Percentiles rank a stretch among this genome's conserved stretches.
These are phyloP conservation scores for Schlechtendalia chinensis DNA, from an alignment of 1,140 invertebrate species.

Conservation along the genomic window DNA sequence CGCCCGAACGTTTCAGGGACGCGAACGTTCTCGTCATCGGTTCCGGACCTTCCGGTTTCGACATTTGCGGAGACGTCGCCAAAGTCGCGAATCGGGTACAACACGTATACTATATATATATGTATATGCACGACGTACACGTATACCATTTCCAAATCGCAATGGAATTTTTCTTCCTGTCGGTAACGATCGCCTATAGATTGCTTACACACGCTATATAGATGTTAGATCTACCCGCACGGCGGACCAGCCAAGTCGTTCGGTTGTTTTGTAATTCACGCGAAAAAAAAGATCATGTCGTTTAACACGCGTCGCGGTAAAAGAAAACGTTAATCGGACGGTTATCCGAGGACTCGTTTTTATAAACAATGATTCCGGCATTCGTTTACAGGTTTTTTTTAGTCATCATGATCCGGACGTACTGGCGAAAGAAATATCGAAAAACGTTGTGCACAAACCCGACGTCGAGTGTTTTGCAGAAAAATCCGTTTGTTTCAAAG, in stretches of 20 bases:
- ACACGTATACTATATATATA: not conserved
- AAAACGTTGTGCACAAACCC: slow-evolving; percentile 19
- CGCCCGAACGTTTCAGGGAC: slow-evolving; percentile 60
- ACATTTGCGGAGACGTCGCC: slow-evolving; percentile 65
- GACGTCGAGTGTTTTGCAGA: not conserved
- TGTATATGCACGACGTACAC: too few species aligned
- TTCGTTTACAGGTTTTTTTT: slow-evolving; percentile 29
- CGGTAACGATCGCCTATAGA: too few species aligned
- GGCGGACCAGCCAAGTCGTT: too few species aligned
- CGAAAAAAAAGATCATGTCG: not conserved
- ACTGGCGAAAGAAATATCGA: slow-evolving; percentile 3
- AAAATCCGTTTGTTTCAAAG: not conserved
- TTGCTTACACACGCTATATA: too few species aligned
- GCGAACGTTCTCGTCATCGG: slow-evolving; percentile 68
- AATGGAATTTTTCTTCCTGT: too few species aligned
- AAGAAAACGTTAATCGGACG: too few species aligned
- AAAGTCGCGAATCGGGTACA: slow-evolving; percentile 57
- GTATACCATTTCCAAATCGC: too few species aligned
- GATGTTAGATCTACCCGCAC: too few species aligned
- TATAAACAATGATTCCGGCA: too few species aligned
- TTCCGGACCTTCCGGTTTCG: slow-evolving; percentile 66
- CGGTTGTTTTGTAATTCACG: too few species aligned
- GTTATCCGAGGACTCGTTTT: too few species aligned
- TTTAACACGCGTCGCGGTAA: not conserved
- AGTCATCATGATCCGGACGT: slow-evolving; percentile 12